Evolutionary conservation across 2,113 vertebrate genomes (phyloP).

Genomic region (Daubentonia madagascariensis): DNA sequence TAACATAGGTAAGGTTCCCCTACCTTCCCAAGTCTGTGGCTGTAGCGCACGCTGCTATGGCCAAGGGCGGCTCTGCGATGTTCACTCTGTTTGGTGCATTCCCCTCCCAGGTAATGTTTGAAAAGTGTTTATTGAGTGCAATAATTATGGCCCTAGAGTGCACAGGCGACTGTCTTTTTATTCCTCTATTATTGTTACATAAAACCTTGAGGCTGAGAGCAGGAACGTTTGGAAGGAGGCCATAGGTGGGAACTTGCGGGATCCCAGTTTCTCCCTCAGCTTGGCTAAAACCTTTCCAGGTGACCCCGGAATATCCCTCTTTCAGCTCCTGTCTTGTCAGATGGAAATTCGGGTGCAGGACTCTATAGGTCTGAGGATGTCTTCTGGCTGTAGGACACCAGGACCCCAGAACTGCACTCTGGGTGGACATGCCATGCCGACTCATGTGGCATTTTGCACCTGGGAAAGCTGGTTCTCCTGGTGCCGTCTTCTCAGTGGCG

Average conservation of each 20-base stretch:
- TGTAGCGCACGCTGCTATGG: accelerated
- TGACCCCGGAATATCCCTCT: not conserved
- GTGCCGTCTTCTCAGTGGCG: accelerated
- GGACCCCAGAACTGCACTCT: accelerated
- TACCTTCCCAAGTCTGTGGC: not conserved
- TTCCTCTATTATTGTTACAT: not conserved
- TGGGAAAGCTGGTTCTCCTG: accelerated
- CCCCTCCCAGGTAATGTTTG: not conserved
- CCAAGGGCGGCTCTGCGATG: accelerated
- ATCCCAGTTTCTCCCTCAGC: not conserved
- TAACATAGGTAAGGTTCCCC: not conserved
- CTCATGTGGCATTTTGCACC: too few species aligned
- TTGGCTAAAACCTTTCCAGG: not conserved
- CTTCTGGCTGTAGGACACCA: accelerated
- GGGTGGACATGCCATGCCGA: accelerated
- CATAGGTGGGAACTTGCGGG: accelerated
- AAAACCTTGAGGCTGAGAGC: not conserved
- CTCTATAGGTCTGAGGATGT: not conserved
- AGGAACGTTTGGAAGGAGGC: not conserved
- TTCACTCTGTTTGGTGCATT: accelerated
- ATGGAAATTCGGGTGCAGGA: accelerated
- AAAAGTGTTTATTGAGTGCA: not conserved
- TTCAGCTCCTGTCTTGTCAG: accelerated
- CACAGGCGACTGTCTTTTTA: not conserved
- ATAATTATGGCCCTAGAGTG: not conserved